Conservation (phyloP, 2,888 invertebrate species). For the Coleophora deauratella region DNA sequence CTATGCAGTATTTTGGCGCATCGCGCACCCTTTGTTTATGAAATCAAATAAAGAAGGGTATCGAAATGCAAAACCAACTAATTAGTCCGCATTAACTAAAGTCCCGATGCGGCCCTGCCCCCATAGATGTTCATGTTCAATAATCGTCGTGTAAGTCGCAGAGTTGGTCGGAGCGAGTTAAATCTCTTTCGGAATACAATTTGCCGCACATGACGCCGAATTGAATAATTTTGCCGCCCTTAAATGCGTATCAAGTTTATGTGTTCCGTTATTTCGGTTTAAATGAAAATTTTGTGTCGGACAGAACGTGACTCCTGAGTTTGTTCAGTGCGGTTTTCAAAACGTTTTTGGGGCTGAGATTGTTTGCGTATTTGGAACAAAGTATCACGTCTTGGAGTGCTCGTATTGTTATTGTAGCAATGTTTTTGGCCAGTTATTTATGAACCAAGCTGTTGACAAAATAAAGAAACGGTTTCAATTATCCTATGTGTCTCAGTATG, state of each 20-base stretch:
- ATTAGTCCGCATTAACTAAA: no score
- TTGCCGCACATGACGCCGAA: constrained; percentile 35
- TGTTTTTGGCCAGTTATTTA: no score
- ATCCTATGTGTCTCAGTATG: no score
- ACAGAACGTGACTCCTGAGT: not conserved
- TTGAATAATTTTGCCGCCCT: constrained; percentile 32
- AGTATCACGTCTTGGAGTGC: not conserved
- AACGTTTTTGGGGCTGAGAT: not conserved
- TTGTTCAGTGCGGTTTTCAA: not conserved
- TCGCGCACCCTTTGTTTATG: no score
- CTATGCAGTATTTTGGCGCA: no score
- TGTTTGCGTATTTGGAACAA: no score
- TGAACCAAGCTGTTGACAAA: no score
- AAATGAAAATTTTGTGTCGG: not conserved
- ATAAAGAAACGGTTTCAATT: no score
- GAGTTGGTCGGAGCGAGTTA: constrained; percentile 23
- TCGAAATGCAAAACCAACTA: no score
- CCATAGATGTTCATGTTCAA: not conserved
- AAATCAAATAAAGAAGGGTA: no score
- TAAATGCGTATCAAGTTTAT: constrained; percentile 24
- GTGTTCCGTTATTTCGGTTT: constrained; percentile 3
- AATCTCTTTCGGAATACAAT: constrained; percentile 35
- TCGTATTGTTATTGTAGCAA: not conserved
- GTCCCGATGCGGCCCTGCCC: not conserved
- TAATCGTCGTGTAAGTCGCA: constrained; percentile 6